These are phyloP conservation scores for Mactromeris polynyma DNA, from an alignment of 2,888 invertebrate species.

Conservation along the genomic window DNA sequence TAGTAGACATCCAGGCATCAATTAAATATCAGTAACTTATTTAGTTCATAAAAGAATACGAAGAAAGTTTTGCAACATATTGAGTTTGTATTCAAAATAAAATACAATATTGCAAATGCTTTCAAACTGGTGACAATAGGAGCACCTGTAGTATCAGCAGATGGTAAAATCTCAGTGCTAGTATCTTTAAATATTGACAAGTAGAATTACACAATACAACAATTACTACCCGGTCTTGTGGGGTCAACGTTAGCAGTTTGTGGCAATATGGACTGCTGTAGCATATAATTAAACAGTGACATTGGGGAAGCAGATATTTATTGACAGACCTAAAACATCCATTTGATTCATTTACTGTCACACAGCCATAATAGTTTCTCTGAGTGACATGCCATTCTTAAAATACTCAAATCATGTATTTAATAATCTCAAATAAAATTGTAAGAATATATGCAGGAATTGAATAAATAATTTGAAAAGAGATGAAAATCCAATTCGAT, in stretches of 20 bases:
- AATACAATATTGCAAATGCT: slow-evolving; percentile 6
- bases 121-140: neutral
- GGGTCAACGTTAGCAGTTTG: neutral
- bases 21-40: too few species aligned
- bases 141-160: neutral
- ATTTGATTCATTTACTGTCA: too few species aligned
- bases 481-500: too few species aligned
- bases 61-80: neutral
- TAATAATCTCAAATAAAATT: too few species aligned
- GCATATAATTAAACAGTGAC: neutral
- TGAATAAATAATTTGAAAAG: too few species aligned
- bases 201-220: neutral
- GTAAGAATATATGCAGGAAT: too few species aligned
- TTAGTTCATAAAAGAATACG: neutral
- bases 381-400: too few species aligned
- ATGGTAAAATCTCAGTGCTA: neutral
- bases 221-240: neutral
- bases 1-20: too few species aligned
- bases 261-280: neutral
- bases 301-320: neutral
- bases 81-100: neutral
- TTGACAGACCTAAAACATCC: too few species aligned
- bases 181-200: neutral
- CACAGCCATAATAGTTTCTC: too few species aligned
- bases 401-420: too few species aligned